Base-by-base conservation (phyloP, 2,888 invertebrate species). In the Yponomeuta sedellus region DNA sequence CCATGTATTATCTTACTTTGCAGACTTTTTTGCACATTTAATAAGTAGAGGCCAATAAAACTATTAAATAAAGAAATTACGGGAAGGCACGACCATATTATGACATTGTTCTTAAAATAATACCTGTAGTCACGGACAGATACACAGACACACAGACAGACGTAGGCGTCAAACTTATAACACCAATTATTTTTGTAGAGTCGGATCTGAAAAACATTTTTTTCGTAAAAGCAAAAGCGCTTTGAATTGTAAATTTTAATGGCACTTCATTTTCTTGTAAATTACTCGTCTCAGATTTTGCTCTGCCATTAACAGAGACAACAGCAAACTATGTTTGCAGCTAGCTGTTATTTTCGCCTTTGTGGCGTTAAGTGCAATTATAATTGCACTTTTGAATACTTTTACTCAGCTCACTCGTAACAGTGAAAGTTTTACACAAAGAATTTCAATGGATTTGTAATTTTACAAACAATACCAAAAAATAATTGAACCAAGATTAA, bases 301-400 rank as follows among this genome's bases (percentile, higher is more conserved):
- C 16, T 52, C 16, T 3, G 16, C 16, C 44, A 3, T 12, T 52
- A 52, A 52, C 10, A 34, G 16, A 16, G 44, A 52, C 44, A 52
- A 12, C 5, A 52, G 2, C 44, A 12, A 52, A 52, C 44, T 16
- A 52, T 52, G 16, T 52, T 52, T 34, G 44, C 12, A 52, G 16
- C 5, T 1, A 4, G 44, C 44, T 16, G 16, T 16, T 16, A 52
- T 16, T 16, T 52, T 16, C 16, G 5, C 44, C 8, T 52, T 52
- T 52, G 44, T 52, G 44, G 44, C 44, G 44, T 12, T 52, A 16
- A 16, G 16, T 52, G 44, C 16, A 52, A 52, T 52, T 52, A 52
- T 52, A 52, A 52, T 52, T 52, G 44, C 44, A 52, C 44, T 52
- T 52, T 16, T 52, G 44, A 52, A 52, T 52, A 52, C 44, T 52